Evolutionary conservation across 2,888 invertebrate genomes (phyloP), one percentile per base, ranked within the genome.

Genomic region (Melangyna quadrimaculata): DNA sequence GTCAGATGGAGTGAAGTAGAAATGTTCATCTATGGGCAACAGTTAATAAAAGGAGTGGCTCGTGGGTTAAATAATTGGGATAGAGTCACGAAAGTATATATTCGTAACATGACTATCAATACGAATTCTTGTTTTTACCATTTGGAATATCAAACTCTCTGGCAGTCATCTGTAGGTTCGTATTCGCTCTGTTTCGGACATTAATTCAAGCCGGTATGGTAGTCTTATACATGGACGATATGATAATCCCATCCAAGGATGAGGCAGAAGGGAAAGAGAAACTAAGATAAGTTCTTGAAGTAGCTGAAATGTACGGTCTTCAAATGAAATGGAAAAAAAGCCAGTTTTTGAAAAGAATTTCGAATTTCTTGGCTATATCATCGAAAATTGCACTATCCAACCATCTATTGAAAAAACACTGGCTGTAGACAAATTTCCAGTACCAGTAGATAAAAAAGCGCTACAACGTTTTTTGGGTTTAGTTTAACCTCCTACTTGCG

Each of bases 71-170:
- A n/a, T n/a, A n/a, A n/a, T n/a, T n/a, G 48, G 37, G 22, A 14
- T 53, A 35, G 6, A 27, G 27, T 35, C 69, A 5, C 17, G 55
- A 10, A 78, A 61, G 37, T 1, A 12, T 61, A 5, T 61, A 0
- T 6, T 37, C 14, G 3, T 22, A 2, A 2, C 37, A 7, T 61
- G 40, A 80, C 67, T 88, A 88, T 1, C 88, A 89, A 35, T 88
- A 72, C 53, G 88, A 88, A 57, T 88, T 87, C 55, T 17, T 61
- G 8, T 79, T 59, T 40, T 75, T 87, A 59, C 88, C 88, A 8
- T 88, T 88, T 19, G 87, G 87, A 5, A 82, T 87, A 4, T 87
- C 65, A 10, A 88, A 88, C 61, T 87, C 88, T 3, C 87, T 87
- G 1, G 80, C 80, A 9, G 78, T 83, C 14, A 87, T 87, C 32